A percentile compares a stretch with the other conserved stretches of the same genome.
phyloP scores from a whole-genome alignment of 2,888 invertebrate species.

The Caenorhabditis japonica region DNA sequence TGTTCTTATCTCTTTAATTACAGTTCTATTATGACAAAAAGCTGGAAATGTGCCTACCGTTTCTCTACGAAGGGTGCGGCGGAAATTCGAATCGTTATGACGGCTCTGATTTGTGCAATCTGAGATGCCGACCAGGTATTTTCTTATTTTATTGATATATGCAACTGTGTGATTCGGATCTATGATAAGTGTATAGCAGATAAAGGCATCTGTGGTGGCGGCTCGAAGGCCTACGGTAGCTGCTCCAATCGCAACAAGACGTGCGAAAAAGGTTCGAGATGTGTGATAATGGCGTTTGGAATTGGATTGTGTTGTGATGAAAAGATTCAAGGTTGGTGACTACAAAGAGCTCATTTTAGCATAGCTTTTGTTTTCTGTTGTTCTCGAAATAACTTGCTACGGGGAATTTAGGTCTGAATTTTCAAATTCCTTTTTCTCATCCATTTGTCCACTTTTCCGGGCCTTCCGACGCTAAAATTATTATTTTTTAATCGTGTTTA shows the following conservation, averaged over 20 bases:
- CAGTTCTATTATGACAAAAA: slow-evolving; percentile 47
- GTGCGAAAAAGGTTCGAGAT: slow-evolving; percentile 37
- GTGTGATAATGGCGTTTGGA: slow-evolving; percentile 50
- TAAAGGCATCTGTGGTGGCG: slow-evolving; percentile 52
- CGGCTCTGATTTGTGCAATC: slow-evolving; percentile 30
- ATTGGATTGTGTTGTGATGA: slow-evolving; percentile 44
- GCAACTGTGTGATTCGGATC: neutral
- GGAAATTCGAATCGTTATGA: slow-evolving; percentile 43
- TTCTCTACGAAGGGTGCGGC: slow-evolving; percentile 48
- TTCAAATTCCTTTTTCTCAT: too few relatives aligned
- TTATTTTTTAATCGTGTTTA: too few relatives aligned
- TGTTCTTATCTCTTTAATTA: too few relatives aligned
- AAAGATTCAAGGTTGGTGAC: slow-evolving; percentile 30
- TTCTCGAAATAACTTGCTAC: too few relatives aligned
- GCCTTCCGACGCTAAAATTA: too few relatives aligned
- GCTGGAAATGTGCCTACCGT: slow-evolving; percentile 50
- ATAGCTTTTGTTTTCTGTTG: too few relatives aligned
- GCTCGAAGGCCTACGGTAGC: slow-evolving; percentile 27
- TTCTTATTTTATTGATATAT: neutral
- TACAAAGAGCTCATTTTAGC: too few relatives aligned
- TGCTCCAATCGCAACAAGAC: slow-evolving; percentile 42
- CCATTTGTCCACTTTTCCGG: too few relatives aligned
- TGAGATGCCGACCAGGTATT: slow-evolving; percentile 46
- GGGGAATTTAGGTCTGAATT: too few relatives aligned
- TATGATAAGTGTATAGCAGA: slow-evolving; percentile 40